Base-by-base conservation (phyloP, 92 coral and sea anemone species). In the Palythoa caribaeorum region DNA sequence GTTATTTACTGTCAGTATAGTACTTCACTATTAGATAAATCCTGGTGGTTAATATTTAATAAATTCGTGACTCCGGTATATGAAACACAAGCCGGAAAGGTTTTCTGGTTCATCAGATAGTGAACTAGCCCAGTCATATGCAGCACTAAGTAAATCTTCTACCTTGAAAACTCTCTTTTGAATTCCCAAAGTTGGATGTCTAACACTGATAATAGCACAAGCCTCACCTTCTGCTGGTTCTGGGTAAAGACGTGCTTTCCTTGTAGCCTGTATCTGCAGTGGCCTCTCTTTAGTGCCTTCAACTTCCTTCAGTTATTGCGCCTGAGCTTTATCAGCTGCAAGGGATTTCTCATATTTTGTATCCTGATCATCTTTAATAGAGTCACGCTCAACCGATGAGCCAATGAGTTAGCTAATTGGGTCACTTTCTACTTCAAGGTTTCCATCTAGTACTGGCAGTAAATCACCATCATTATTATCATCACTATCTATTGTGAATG, bases 81-180 rank as follows among this genome's bases (percentile, higher is more conserved):
- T 28, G 28, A 28, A 28, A 28, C 28, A 28, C 28, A 28, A 28
- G 0, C 28, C 28, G 21, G 51, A 36, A 71, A 87, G 87, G 63
- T 77, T 60, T 83, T 90, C 90, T 60, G 90, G 93, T 57, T 68
- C 71, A 19, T 68, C 36, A 6, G 78, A 62, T 28, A 87, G 52
- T 7, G 90, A 87, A 38, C 93, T 88, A 38, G 76, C 71, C 93
- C 90, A 91, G 60, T 90, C 90, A 80, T 81, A 90, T 21, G 85
- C 92, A 40, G 90, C 71, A 19, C 69, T 38, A 50, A 90, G 79
- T 44, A 80, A 57, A 20, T 71, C 75, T n/a, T 70, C 72, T 53
- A 77, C 40, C 37, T 55, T 62, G 71, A 90, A 90, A 7, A 73
- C 19, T 73, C 90, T 48, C 59, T 50, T 90, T 44, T 75, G 66